Base-by-base conservation (phyloP, 2,113 vertebrate genomes). In the Tiliqua scincoides region DNA sequence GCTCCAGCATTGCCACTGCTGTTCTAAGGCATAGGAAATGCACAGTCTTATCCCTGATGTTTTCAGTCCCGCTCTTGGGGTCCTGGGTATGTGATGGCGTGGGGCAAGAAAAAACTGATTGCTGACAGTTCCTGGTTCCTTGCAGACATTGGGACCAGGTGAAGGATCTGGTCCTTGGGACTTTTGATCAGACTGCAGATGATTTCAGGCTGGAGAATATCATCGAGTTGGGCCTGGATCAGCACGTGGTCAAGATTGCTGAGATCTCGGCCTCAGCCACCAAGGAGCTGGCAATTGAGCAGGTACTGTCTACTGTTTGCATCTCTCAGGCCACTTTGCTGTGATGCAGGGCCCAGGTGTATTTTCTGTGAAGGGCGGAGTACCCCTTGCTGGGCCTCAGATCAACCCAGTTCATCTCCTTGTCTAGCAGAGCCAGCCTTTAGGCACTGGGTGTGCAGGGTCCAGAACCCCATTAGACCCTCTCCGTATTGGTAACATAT, bases 91-190 rank as follows among this genome's bases (percentile, higher is more conserved):
- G 21, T 15, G 32, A n/a, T 12, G 17, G 54, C 54, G 4, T 57
- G 2, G 17, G 54, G 54, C 6, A 6, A 57, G 17, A 57, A 57
- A 17, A 12, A 17, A 12, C 54, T 57, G 54, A 57, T 57, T 57
- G 10, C 54, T 57, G 40, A 10, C 27, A 7, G 6, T 8, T 14
- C 74, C 57, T 27, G 77, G 0, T 43, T 25, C 62, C 15, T 75
- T 71, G 1, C 88, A 98, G 98, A 89, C 98, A 98, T 91, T 99
- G 98, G 98, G 93, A 95, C 67, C 96, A 98, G 93, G 96, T 99
- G 87, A 96, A 94, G 23, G 94, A 97, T 4, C 94, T 98, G 91
- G 84, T 97, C 65, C 96, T 97, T 70, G 87, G 93, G 52, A 88
- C 93, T 0, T 97, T 98, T 91, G 97, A 98, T 88, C 97, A 96